Percentiles rank a stretch among this genome's conserved stretches.
Evolutionary conservation across 2,797 vertebrate genomes (phyloP).

Genomic region (Zenarchopterus dispar): DNA sequence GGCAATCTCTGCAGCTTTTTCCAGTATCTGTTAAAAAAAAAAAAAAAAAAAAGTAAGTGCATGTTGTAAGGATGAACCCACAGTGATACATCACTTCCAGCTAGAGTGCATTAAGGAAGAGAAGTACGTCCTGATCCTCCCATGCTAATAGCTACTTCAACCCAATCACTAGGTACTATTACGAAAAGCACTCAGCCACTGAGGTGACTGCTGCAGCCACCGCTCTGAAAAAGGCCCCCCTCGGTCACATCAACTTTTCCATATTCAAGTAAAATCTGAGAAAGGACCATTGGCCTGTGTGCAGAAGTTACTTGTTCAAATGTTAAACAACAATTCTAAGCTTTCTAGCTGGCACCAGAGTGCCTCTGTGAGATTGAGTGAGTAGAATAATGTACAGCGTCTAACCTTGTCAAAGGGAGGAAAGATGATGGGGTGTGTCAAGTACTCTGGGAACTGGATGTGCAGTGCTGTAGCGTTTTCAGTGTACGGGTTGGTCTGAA

Average conservation of each 20-base stretch:
- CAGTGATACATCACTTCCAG: conserved; percentile 23
- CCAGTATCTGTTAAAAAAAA: conserved; percentile 88
- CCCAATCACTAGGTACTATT: conserved; percentile 38
- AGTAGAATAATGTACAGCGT: neutral
- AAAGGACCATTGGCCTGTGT: neutral
- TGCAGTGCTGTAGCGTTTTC: conserved; percentile 96
- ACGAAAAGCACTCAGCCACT: conserved; percentile 32
- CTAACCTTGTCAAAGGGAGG: conserved; percentile 97
- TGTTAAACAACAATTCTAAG: neutral
- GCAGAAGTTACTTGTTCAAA: neutral
- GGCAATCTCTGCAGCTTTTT: conserved; percentile 95
- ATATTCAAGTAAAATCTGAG: neutral
- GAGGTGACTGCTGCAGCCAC: conserved; percentile 16
- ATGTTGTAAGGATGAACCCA: conserved; percentile 8
- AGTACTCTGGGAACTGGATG: conserved; percentile 91
- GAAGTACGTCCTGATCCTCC: conserved; percentile 45
- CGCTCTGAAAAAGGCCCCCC: conserved; percentile 16
- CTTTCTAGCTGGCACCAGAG: neutral
- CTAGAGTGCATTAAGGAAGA: conserved; percentile 35
- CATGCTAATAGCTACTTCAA: conserved; percentile 46
- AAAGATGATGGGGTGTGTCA: conserved; percentile 86
- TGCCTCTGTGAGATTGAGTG: neutral
- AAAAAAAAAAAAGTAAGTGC: neutral
- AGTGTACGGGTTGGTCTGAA: conserved; percentile 95
- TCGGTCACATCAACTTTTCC: neutral